Base-by-base conservation (phyloP, 2,888 invertebrate species). In the Cerceris ruficornis region DNA sequence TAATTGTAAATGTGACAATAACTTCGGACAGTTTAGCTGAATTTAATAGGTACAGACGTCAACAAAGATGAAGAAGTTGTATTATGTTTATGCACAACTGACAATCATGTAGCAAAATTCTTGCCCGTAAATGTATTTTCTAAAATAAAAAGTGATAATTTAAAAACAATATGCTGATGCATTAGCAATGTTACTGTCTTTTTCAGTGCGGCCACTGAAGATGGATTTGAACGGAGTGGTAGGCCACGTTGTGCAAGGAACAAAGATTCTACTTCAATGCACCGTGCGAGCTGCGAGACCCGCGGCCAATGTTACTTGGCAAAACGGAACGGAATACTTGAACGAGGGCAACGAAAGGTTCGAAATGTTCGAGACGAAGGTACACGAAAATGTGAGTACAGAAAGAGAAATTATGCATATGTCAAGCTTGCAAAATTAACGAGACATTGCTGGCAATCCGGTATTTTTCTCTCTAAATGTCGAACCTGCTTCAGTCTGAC, bases 231-330 rank as follows among this genome's bases (percentile, higher is more conserved):
- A 94, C 41, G 97, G 97, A 5, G 95, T 96, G 15, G 95, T 95
- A 55, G 95, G 95, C 85, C 96, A 97, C 91, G 96, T 96, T 42
- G 95, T 96, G 8, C 96, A 97, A 88, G 97, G 97, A 41, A 96
- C 96, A 7, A 94, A 95, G 87, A 96, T 98, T 68, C 94, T 96
- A 68, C 94, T 98, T 78, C 94, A 95, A 90, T 98, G 98, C 91
- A 93, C 93, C 82, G 97, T 97, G 5, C 94, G 94, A 50, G 97
- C 97, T 0, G 97, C 98, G 0, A 93, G 96, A 60, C 98, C 98
- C 0, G 95, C 97, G 0, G 98, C 98, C 9, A 95, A 95, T 85
- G 94, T 98, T 75, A 95, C 96, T 73, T 98, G 98, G 98, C 96
- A 94, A 93, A 98, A 98, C 91, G 95, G 96, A 15, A 95, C 96